Conservation (phyloP, 2,113 vertebrate species). For the Mobula hypostoma region DNA sequence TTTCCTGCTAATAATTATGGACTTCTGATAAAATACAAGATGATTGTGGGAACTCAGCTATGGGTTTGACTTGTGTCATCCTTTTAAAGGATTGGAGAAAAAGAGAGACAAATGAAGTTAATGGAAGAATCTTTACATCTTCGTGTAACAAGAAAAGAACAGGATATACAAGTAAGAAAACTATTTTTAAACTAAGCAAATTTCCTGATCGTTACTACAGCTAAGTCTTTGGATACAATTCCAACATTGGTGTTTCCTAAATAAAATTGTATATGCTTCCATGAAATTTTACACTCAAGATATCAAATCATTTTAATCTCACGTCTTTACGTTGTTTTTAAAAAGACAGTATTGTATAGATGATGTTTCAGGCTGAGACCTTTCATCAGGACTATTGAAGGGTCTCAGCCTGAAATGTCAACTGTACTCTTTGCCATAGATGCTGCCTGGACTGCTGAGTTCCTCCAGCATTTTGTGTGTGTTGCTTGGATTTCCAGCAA, state of each 20-base stretch:
- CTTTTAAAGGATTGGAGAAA: constrained; percentile 62
- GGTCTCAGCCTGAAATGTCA: no score
- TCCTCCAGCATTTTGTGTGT: no score
- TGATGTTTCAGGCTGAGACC: no score
- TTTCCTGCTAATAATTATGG: neutral
- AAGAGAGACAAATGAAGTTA: constrained; percentile 66
- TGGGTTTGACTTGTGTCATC: constrained; percentile 27
- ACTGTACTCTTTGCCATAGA: no score
- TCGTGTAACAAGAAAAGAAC: constrained; percentile 63
- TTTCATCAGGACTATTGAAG: no score
- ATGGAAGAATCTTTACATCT: constrained; percentile 64
- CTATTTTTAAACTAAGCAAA: constrained; percentile 1
- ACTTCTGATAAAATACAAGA: no score
- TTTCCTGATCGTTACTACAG: neutral
- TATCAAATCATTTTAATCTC: neutral
- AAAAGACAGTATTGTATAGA: neutral
- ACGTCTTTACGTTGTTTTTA: neutral
- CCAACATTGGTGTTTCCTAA: neutral
- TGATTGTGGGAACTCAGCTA: neutral
- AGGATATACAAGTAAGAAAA: constrained; percentile 64
- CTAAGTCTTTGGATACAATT: neutral
- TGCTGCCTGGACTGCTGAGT: no score
- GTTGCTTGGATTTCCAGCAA: no score
- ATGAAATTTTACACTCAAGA: neutral
- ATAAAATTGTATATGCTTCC: neutral